Conservation (phyloP, 2,113 vertebrate genomes). For the Willisornis vidua region DNA sequence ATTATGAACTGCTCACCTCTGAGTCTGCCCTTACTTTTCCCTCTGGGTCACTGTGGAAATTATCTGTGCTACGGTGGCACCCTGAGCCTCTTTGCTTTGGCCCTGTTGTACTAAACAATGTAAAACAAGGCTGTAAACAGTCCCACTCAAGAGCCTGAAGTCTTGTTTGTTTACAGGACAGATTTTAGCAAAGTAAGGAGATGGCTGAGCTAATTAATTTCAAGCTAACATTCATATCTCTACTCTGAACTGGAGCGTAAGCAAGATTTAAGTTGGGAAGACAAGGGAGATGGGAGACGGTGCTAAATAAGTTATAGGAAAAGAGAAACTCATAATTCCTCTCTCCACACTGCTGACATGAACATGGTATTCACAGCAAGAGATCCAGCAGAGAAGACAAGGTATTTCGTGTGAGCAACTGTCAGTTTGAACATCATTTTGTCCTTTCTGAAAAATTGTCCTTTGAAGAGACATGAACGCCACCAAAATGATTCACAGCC, state of each 20-base stretch:
- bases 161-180: neutral
- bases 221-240: neutral
- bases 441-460: neutral
- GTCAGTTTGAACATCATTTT: neutral
- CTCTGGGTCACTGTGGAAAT: neutral
- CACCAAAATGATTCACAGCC: neutral
- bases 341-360: neutral
- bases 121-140: slow-evolving; percentile 15
- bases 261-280: neutral
- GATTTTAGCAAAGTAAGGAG: neutral
- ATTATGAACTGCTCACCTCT: neutral
- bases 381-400: neutral
- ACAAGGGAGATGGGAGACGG: neutral
- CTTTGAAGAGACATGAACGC: neutral
- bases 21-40: neutral
- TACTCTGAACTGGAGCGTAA: rapidly evolving
- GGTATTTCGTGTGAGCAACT: neutral
- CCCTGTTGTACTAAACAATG: neutral
- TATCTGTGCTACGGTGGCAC: neutral
- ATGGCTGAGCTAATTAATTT: neutral
- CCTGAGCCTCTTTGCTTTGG: neutral
- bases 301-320: neutral
- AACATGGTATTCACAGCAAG: neutral
- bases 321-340: neutral
- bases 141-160: neutral